Percentiles rank a stretch among this genome's conserved stretches.
These are phyloP conservation scores for Strigops habroptila DNA, from an alignment of 2,113 vertebrate species.

Conservation along the genomic window DNA sequence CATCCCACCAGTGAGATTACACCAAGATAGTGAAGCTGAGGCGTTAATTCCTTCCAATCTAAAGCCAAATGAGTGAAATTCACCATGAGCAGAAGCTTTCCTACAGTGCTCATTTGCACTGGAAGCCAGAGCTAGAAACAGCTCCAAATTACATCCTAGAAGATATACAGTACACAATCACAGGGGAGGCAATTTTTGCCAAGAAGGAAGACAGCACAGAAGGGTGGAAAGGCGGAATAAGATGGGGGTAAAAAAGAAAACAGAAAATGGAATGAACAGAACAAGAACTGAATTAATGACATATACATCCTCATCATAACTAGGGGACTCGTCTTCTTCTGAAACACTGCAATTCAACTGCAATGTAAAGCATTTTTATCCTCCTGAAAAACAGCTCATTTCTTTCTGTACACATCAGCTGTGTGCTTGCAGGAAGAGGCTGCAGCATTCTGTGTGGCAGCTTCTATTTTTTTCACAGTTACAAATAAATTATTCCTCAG, in stretches of 20 bases:
- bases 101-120: not conserved
- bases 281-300: not conserved
- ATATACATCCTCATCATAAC: not conserved
- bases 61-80: not conserved
- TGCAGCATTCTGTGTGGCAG: conserved; percentile 15
- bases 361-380: not conserved
- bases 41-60: not conserved
- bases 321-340: not conserved
- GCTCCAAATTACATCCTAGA: not conserved
- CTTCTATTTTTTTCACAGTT: not conserved
- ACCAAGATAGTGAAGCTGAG: not conserved
- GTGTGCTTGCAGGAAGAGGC: conserved; percentile 15
- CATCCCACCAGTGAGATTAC: not conserved
- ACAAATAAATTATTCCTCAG: not conserved
- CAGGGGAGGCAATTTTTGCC: not conserved
- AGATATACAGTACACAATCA: conserved; percentile 7
- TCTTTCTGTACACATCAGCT: not conserved
- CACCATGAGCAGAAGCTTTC: not conserved
- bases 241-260: accelerated
- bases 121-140: not conserved
- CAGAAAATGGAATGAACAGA: not conserved
- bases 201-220: not conserved
- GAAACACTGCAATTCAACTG: not conserved
- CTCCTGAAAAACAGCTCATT: not conserved
- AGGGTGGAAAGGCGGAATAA: not conserved